Evolutionary conservation across 2,113 vertebrate genomes (phyloP).

Genomic region (Trematomus loennbergii): DNA sequence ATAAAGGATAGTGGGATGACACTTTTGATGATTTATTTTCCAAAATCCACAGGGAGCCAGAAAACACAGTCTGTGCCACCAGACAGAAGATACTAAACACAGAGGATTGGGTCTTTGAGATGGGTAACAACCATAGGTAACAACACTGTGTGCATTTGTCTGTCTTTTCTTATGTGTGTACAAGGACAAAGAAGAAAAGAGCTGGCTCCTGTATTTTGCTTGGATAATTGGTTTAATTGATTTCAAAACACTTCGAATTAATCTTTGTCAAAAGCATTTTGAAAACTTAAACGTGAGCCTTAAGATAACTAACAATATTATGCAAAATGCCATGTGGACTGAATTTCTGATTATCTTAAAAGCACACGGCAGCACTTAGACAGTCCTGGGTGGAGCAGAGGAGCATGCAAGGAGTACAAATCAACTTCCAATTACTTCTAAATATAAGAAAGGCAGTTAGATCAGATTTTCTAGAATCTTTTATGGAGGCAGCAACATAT

Average conservation of each 20-base stretch:
- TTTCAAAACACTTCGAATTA: not conserved
- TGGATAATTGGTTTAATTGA: not conserved
- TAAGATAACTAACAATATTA: not conserved
- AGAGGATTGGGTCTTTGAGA: constrained; percentile 47
- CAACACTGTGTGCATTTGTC: not conserved
- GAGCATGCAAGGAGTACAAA: constrained; percentile 18
- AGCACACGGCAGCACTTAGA: constrained; percentile 20
- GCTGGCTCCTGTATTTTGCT: not conserved
- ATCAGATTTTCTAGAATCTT: constrained; percentile 16
- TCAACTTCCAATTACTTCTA: constrained; percentile 32
- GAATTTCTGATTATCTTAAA: constrained; percentile 35
- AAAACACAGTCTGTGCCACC: constrained; percentile 47
- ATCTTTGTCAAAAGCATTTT: not conserved
- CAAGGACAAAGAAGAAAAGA: not conserved
- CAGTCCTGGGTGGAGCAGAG: not conserved
- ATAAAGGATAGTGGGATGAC: constrained; percentile 34
- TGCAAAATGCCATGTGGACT: constrained; percentile 9
- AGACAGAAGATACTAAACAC: constrained; percentile 49
- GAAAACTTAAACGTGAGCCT: not conserved
- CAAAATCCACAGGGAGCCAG: constrained; percentile 57
- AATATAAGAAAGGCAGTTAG: constrained; percentile 23
- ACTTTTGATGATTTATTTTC: constrained; percentile 52
- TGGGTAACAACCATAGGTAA: constrained; percentile 8
- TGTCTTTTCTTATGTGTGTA: not conserved
- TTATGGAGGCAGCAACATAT: constrained; percentile 13